Conservation (phyloP, 2,113 vertebrate species). For the Leptobrachium leishanense region DNA sequence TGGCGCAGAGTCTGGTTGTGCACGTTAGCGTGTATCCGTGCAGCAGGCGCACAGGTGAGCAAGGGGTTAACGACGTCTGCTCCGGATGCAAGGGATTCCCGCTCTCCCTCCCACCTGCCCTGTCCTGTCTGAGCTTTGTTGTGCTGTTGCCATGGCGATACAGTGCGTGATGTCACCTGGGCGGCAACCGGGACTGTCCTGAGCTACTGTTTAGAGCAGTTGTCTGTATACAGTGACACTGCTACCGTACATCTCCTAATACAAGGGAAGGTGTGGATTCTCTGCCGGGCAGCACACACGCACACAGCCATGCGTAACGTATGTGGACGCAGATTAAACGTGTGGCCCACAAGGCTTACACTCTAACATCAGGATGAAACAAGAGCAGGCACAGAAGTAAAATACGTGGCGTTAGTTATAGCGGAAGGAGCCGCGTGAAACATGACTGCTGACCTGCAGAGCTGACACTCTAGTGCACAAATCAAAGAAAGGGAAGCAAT, state of each 20-base stretch:
- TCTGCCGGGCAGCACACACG: not conserved
- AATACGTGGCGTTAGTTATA: no score
- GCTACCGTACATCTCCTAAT: slow-evolving; percentile 10
- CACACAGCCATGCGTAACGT: no score
- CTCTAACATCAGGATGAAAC: no score
- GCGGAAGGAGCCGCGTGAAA: no score
- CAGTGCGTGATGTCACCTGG: slow-evolving; percentile 32
- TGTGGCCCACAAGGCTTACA: no score
- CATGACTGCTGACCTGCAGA: no score
- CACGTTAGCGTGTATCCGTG: no score
- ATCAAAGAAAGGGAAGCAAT: no score
- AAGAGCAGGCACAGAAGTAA: no score
- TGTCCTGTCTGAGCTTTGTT: slow-evolving; percentile 43
- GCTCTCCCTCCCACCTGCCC: not conserved
- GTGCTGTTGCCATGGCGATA: slow-evolving; percentile 26
- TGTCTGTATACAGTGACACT: slow-evolving; percentile 43
- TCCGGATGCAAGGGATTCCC: slow-evolving; percentile 45
- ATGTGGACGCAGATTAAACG: no score
- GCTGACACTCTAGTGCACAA: no score
- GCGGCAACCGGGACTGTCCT: slow-evolving; percentile 24
- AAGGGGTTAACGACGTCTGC: slow-evolving; percentile 27
- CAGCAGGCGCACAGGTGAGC: not conserved
- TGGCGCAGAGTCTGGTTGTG: no score
- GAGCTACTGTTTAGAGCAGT: slow-evolving; percentile 45
- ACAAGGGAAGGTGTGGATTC: not conserved